Evolutionary conservation across 2,797 vertebrate species (phyloP), one percentile per base, ranked within the genome.

Genomic region (Momotus momota): DNA sequence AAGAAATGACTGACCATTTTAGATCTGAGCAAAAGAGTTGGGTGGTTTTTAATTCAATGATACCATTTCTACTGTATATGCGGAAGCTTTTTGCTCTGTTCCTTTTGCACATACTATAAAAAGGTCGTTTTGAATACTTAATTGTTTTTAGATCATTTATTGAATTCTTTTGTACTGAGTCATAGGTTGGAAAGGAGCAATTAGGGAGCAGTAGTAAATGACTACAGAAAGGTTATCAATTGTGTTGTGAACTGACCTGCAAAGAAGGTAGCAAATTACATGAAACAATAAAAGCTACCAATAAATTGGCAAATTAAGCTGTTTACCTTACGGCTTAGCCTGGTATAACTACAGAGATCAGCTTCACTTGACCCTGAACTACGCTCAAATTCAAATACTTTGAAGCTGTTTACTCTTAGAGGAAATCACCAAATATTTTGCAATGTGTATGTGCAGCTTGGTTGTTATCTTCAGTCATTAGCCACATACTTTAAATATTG

Each of bases 41-140:
- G 8, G 10, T 72, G 52, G 35, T 80, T 54, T 31, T 2, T 20
- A 75, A 73, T 13, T 12, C 5, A 13, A 26, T 55, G 35, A n/a
- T 3, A 49, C 41, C 0, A n/a, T 22, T 81, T 69, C 45, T 64
- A 21, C 41, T 64, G 65, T 26, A 45, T 2, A 41, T 0, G 0
- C 5, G 71, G 67, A 55, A 90, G 45, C 19, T 67, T 88, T 80
- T 55, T 86, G n/a, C 60, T 85, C 70, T 27, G 29, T 52, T 81
- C 62, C 51, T 22, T 72, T 41, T 69, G 66, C 13, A 29, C 25
- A 7, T 15, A 35, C 13, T 10, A 61, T 67, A 45, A 91, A 58
- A 51, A 55, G 12, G 71, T 40, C 57, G 48, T 54, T 95, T 46
- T 65, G 65, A 84, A n/a, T 20, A 49, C 35, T 33, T 83, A 52